These are phyloP conservation scores for Lasioglossum zephyrum DNA, from an alignment of 2,888 invertebrate genomes.

Conservation along the genomic window DNA sequence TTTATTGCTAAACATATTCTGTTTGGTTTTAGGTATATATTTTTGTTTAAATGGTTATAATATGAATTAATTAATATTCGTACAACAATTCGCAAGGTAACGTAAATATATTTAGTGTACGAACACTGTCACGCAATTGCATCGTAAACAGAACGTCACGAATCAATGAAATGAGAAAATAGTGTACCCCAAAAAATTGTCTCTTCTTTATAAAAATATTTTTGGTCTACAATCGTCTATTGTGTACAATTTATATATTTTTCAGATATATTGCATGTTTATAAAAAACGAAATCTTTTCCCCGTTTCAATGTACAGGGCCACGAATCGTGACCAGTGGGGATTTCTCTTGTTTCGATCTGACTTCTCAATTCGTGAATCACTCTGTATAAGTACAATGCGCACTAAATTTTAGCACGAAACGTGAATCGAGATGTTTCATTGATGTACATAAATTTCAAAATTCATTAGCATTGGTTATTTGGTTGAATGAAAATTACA, in stretches of 20 bases:
- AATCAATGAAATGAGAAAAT: not conserved
- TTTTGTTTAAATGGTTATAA: not conserved
- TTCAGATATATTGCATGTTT: not conserved
- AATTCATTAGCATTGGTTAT: not conserved
- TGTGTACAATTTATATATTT: not conserved
- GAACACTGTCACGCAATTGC: not conserved
- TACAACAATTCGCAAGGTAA: not conserved
- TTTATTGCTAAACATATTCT: constrained; percentile 72
- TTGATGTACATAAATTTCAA: not conserved
- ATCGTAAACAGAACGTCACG: not conserved
- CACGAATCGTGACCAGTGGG: too few species aligned
- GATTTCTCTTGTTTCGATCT: too few species aligned
- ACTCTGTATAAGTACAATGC: not conserved
- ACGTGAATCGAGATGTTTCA: not conserved
- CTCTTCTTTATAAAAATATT: not conserved
- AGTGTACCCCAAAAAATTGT: not conserved
- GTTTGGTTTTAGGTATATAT: not conserved
- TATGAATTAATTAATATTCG: constrained; percentile 9
- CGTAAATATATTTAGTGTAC: not conserved
- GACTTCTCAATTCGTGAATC: too few species aligned
- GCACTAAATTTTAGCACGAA: not conserved
- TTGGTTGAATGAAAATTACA: not conserved
- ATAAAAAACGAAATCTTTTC: not conserved
- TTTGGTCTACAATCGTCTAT: not conserved
- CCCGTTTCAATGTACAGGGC: not conserved